phyloP scores from a whole-genome alignment of 2,113 vertebrate species.

The Oryctolagus cuniculus region mOryCun1.1 NC_091432.1:77565501-77566000 shows the following conservation, averaged over 20 bases:
- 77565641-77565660: background rate
- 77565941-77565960: background rate
- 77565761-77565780: slow-evolving; percentile 27
- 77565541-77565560: background rate
- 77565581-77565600: background rate
- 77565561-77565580: background rate
- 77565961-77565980: background rate
- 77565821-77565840: background rate
- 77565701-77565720: background rate
- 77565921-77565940: background rate
- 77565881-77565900: background rate
- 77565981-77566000: background rate
- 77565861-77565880: background rate
- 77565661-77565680: background rate
- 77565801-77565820: background rate
- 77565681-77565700: background rate
- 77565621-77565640: background rate
- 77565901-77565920: background rate
- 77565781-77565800: background rate
- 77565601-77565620: background rate
- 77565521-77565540: background rate
- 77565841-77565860: background rate
- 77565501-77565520: no score
- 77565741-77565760: background rate
- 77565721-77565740: background rate